A percentile compares a stretch with the other conserved stretches of the same genome.
Evolutionary conservation across 2,888 invertebrate genomes (phyloP).

Genomic region (Penaeus monodon): DNA sequence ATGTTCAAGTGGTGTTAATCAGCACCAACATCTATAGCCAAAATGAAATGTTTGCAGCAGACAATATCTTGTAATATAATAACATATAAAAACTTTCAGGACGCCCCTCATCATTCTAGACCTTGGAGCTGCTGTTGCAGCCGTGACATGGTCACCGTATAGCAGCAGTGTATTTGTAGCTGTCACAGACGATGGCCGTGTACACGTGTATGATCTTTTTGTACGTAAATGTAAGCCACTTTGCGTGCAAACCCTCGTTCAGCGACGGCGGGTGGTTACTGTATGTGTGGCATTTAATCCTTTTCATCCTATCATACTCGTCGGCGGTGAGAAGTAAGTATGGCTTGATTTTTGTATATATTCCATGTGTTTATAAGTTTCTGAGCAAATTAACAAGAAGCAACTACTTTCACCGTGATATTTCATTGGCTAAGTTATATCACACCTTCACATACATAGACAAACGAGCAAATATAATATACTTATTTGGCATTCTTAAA

Average conservation of each 20-base stretch:
- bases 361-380: too few relatives aligned
- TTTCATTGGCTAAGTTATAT: too few relatives aligned
- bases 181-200: conserved; percentile 70
- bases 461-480: too few relatives aligned
- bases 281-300: conserved; percentile 70
- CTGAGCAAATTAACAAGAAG: too few relatives aligned
- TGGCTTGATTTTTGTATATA: too few relatives aligned
- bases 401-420: too few relatives aligned
- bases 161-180: conserved; percentile 73
- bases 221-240: conserved; percentile 77
- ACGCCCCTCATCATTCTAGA: conserved; percentile 72
- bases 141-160: conserved; percentile 72
- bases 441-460: too few relatives aligned
- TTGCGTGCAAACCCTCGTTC: conserved; percentile 66
- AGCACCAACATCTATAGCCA: not conserved
- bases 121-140: conserved; percentile 71
- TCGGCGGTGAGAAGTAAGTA: conserved; percentile 68
- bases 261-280: conserved; percentile 67
- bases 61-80: too few relatives aligned
- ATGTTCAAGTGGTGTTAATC: not conserved
- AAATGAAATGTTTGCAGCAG: not conserved
- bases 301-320: conserved; percentile 70
- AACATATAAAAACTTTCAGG: conserved; percentile 66
- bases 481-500: too few relatives aligned
- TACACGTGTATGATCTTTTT: conserved; percentile 66